Percentiles rank a stretch among this genome's conserved stretches.
These are phyloP conservation scores for Cantharis rustica DNA, from an alignment of 2,888 invertebrate genomes.

Conservation along the genomic window DNA sequence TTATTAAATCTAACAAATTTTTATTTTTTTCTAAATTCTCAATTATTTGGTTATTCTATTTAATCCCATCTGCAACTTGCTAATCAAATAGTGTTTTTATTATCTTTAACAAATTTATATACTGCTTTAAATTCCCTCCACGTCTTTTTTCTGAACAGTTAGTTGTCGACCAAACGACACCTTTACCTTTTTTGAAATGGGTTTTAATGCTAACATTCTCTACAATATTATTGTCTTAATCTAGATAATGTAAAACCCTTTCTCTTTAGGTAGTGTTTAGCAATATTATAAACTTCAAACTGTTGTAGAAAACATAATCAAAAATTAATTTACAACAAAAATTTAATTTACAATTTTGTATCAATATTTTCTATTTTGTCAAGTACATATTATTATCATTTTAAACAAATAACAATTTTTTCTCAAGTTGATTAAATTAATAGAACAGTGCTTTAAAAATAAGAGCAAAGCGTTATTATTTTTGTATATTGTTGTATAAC, in stretches of 20 bases:
- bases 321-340: neutral
- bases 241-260: constrained; percentile 2
- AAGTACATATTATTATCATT: neutral
- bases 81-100: constrained; percentile 21
- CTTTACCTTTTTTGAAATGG: constrained; percentile 5
- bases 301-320: neutral
- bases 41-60: constrained; percentile 39
- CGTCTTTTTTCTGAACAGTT: constrained; percentile 13
- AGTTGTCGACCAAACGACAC: constrained; percentile 20
- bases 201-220: constrained; percentile 1
- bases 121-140: constrained; percentile 24
- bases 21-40: constrained; percentile 38
- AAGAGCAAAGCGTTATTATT: neutral
- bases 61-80: constrained; percentile 35
- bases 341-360: no score
- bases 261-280: neutral
- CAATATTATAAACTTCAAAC: neutral
- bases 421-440: neutral
- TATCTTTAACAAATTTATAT: constrained; percentile 24
- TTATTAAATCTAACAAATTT: neutral
- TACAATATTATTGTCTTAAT: constrained; percentile 1
- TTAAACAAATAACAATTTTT: neutral
- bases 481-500: neutral
- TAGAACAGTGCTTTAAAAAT: neutral
- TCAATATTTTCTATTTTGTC: neutral